These are phyloP conservation scores for Caenorhabditis drosophilae DNA, from an alignment of 2,888 invertebrate genomes.

Conservation along the genomic window DNA sequence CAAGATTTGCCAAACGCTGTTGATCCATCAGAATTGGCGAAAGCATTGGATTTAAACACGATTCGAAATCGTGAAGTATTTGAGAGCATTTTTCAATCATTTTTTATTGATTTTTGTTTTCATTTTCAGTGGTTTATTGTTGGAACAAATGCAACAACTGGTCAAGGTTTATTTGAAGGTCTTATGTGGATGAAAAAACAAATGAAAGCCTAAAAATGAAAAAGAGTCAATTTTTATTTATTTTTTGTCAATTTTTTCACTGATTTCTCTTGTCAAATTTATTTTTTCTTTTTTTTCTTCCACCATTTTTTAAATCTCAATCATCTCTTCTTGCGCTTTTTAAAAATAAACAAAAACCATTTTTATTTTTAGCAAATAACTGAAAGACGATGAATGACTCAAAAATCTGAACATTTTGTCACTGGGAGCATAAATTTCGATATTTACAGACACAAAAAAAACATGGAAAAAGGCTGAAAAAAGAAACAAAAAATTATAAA, in stretches of 20 bases:
- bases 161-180: slow-evolving; percentile 29
- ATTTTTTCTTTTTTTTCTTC: too few relatives aligned
- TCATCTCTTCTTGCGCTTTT: background rate
- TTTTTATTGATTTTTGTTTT: too few relatives aligned
- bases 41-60: slow-evolving; percentile 14
- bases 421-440: background rate
- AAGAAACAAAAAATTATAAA: slow-evolving; percentile 13
- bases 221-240: too few relatives aligned
- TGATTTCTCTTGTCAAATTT: too few relatives aligned
- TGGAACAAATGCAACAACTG: slow-evolving; percentile 27
- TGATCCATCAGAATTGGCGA: slow-evolving; percentile 11
- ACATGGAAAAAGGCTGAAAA: too few relatives aligned
- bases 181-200: slow-evolving; percentile 33
- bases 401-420: too few relatives aligned
- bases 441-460: too few relatives aligned
- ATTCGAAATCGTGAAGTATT: slow-evolving; percentile 24
- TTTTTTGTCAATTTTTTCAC: too few relatives aligned
- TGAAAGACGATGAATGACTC: background rate
- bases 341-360: background rate
- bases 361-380: background rate
- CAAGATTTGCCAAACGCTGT: slow-evolving; percentile 29
- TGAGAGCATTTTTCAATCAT: background rate
- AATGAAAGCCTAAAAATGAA: slow-evolving; percentile 26
- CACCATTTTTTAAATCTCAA: too few relatives aligned
- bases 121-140: slow-evolving; percentile 26